These are phyloP conservation scores for Timema podura DNA, from an alignment of 2,888 invertebrate species.

Conservation along the genomic window DNA sequence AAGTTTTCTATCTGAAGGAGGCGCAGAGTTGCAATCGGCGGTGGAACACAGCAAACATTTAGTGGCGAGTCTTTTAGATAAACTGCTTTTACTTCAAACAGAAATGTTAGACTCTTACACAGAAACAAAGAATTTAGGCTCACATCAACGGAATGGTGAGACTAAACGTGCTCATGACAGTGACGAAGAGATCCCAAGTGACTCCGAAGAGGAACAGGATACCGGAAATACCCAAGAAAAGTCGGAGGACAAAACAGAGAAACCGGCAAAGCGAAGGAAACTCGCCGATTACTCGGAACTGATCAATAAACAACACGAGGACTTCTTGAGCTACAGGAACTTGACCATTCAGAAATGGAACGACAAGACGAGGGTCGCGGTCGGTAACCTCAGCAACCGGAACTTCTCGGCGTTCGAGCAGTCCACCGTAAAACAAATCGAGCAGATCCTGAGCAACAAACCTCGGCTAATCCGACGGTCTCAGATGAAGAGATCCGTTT, in stretches of 20 bases:
- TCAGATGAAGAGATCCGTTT: slow-evolving; percentile 71
- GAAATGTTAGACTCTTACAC: slow-evolving; percentile 42
- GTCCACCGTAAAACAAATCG: slow-evolving; percentile 69
- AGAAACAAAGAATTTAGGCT: slow-evolving; percentile 59
- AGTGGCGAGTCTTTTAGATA: slow-evolving; percentile 57
- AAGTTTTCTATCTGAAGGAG: slow-evolving; percentile 44
- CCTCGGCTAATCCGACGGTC: slow-evolving; percentile 72
- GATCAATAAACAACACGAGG: slow-evolving; percentile 54
- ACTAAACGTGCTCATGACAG: slow-evolving; percentile 55
- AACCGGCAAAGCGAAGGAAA: slow-evolving; percentile 51
- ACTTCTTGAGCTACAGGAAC: slow-evolving; percentile 67
- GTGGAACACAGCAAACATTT: slow-evolving; percentile 52
- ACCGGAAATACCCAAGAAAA: slow-evolving; percentile 1
- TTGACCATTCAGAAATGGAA: slow-evolving; percentile 89
- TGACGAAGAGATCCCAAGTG: slow-evolving; percentile 37
- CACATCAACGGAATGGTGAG: slow-evolving; percentile 30
- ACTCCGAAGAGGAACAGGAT: slow-evolving; percentile 34
- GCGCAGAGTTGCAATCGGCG: slow-evolving; percentile 52
- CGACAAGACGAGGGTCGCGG: slow-evolving; percentile 77
- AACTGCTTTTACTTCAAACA: slow-evolving; percentile 44
- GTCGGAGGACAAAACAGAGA: slow-evolving; percentile 29
- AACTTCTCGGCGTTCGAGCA: slow-evolving; percentile 55
- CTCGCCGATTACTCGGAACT: slow-evolving; percentile 56
- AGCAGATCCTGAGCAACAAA: slow-evolving; percentile 75
- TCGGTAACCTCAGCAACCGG: slow-evolving; percentile 58